Evolutionary conservation across 1,140 invertebrate species (phyloP).

Genomic region (Caenorhabditis remanei): DNA sequence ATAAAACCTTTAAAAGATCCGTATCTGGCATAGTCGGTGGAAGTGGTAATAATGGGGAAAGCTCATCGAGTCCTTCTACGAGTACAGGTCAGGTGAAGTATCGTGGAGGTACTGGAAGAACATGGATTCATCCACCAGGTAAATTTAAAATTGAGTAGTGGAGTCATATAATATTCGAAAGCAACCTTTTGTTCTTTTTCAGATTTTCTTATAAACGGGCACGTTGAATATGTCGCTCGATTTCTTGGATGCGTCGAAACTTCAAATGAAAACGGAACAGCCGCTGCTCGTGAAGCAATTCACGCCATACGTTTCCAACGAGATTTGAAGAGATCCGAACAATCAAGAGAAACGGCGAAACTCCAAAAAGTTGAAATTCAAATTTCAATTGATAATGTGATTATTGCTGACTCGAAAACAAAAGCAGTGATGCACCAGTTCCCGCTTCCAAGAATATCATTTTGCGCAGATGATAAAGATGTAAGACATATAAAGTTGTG

Average conservation of each 20-base stretch:
- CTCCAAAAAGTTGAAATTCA: constrained; percentile 73
- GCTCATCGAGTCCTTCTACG: constrained; percentile 24
- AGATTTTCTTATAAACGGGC: constrained; percentile 71
- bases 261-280: constrained; percentile 69
- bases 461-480: constrained; percentile 75
- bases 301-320: constrained; percentile 72
- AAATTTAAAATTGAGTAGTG: neutral
- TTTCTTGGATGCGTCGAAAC: constrained; percentile 72
- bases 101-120: constrained; percentile 49
- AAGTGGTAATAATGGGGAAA: constrained; percentile 13
- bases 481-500: constrained; percentile 35
- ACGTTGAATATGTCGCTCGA: constrained; percentile 72
- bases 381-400: constrained; percentile 71
- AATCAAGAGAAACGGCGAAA: constrained; percentile 62
- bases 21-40: constrained; percentile 45
- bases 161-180: too few relatives aligned
- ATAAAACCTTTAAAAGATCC: constrained; percentile 60
- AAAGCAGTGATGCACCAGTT: constrained; percentile 68
- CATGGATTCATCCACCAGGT: constrained; percentile 65
- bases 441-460: constrained; percentile 72
- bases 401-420: constrained; percentile 69
- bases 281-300: constrained; percentile 71
- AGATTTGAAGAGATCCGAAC: constrained; percentile 58
- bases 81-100: constrained; percentile 48
- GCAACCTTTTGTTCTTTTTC: constrained; percentile 31